A percentile compares a stretch with the other conserved stretches of the same genome.
Evolutionary conservation across 1,140 invertebrate species (phyloP).

Genomic region (Pogonomyrmex barbatus): DNA sequence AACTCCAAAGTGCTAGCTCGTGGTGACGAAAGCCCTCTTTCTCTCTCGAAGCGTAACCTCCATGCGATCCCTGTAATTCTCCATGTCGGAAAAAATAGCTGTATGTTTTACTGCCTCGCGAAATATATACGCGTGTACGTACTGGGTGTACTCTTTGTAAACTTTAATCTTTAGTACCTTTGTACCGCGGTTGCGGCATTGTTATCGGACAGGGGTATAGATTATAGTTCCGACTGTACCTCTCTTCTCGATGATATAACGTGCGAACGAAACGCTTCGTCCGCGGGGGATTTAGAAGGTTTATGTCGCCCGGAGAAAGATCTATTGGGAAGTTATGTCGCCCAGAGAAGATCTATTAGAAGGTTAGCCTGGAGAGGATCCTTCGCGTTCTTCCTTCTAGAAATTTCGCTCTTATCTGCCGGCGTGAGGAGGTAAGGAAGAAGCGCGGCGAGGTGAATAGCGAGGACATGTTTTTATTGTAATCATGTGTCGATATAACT

Average conservation of each 20-base stretch:
- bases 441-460: conserved; percentile 47
- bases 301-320: conserved; percentile 67
- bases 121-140: not conserved
- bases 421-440: conserved; percentile 12
- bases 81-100: conserved; percentile 22
- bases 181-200: not conserved
- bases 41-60: not conserved
- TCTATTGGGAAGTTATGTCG: conserved; percentile 63
- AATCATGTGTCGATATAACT: conserved; percentile 36
- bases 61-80: conserved; percentile 27
- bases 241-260: conserved; percentile 51
- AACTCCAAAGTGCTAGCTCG: conserved; percentile 31
- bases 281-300: conserved; percentile 69
- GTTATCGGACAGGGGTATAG: conserved; percentile 19
- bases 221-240: conserved; percentile 56
- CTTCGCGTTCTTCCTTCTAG: conserved; percentile 57
- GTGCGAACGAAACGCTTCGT: conserved; percentile 65
- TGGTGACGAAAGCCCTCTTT: conserved; percentile 1
- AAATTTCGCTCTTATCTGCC: conserved; percentile 55
- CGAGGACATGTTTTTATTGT: conserved; percentile 53
- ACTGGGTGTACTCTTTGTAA: conserved; percentile 46
- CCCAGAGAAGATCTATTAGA: conserved; percentile 63
- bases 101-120: conserved; percentile 27
- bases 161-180: not conserved
- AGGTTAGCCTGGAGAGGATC: conserved; percentile 58